Evolutionary conservation across 2,797 vertebrate species (phyloP), one percentile per base, ranked within the genome.

Genomic region (Schizothorax lantsangensis): DNA sequence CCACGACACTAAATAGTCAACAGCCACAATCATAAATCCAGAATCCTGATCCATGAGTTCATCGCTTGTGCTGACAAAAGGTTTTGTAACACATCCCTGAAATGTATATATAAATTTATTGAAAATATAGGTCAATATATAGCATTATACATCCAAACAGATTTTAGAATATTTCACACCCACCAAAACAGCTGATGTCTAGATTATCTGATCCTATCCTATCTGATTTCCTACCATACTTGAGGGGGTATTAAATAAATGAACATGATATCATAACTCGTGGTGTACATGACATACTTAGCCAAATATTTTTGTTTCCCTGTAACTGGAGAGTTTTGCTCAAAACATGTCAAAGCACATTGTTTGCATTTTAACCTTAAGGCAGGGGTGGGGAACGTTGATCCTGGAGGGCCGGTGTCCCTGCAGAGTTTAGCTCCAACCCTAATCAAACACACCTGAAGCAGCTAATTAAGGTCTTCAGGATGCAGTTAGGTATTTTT

Each of bases 311-410:
- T 19, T 21, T 68, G 62, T 81, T 49, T 19, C 45, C 40, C 19
- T 49, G 40, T 45, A 80, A 80, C n/a, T 40, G 12, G 30, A 68
- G 79, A 68, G 10, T 64, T 66, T 36, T 81, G 9, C 19, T 49
- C 62, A 49, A 81, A 81, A 81, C 79, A 49, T 49, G 79, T 49
- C 10, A 23, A 49, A 68, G 43, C 21, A 36, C 62, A 81, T 79
- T 79, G 43, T 81, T 81, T 47, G 19, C 26, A 33, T 68, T 81
- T 33, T 21, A 81, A 66, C 26, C 19, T 30, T 30, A 30, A 30
- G 30, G 30, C 30, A 30, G 1, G 30, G 30, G 30, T 30, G 30
- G 30, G 30, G 30, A 30, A 30, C 30, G 30, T 30, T 30, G 30
- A 30, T 30, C 30, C 30, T 30, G 30, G 30, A 30, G 30, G 30